These are phyloP conservation scores for Chaitophorus viminalis DNA, from an alignment of 2,888 invertebrate species.

Conservation along the genomic window DNA sequence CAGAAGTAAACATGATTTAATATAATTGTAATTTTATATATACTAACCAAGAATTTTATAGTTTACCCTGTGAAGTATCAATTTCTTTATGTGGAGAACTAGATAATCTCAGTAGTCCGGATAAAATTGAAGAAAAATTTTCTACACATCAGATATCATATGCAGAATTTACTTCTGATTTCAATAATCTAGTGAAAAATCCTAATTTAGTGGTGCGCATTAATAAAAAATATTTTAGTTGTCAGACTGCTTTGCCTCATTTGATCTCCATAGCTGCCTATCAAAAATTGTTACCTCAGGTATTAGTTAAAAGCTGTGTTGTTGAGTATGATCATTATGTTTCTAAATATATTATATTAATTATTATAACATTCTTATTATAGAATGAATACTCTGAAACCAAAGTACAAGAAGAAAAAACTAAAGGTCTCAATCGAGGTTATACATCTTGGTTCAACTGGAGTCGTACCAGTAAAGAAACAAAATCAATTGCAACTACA, in stretches of 20 bases:
- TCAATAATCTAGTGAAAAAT: conserved; percentile 71
- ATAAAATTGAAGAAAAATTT: conserved; percentile 74
- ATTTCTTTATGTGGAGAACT: conserved; percentile 82
- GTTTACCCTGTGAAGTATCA: conserved; percentile 71
- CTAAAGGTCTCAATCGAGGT: conserved; percentile 65
- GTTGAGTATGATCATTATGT: background rate
- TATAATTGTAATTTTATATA: background rate
- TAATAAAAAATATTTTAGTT: conserved; percentile 88
- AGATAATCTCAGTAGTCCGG: conserved; percentile 70
- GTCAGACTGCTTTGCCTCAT: conserved; percentile 90
- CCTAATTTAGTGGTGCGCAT: conserved; percentile 87
- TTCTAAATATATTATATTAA: background rate
- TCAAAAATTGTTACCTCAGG: conserved; percentile 84
- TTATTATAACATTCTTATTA: background rate
- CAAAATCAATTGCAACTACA: conserved; percentile 34
- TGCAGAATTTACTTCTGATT: conserved; percentile 74
- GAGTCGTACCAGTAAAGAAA: conserved; percentile 66
- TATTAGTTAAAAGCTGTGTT: conserved; percentile 66
- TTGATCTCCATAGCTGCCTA: conserved; percentile 88
- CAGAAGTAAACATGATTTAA: conserved; percentile 28
- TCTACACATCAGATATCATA: conserved; percentile 73
- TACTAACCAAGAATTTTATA: conserved; percentile 33
- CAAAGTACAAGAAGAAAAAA: conserved; percentile 58
- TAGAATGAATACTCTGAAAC: conserved; percentile 45
- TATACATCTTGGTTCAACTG: conserved; percentile 73